Base-by-base conservation (phyloP, 1,140 invertebrate species). In the Campoletis sonorensis region DNA sequence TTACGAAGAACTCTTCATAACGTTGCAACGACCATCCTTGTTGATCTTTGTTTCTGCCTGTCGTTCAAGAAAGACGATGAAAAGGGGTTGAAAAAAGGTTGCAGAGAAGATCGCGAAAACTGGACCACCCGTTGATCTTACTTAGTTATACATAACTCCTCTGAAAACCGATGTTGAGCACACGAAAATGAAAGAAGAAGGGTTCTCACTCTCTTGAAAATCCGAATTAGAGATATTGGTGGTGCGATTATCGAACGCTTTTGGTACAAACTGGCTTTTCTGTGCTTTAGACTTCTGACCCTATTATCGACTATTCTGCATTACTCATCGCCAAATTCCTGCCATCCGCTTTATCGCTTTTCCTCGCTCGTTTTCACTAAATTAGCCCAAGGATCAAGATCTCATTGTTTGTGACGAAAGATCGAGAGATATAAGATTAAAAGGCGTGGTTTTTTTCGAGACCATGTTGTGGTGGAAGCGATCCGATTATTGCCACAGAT, bases 211-310 rank as follows among this genome's bases (percentile, higher is more conserved):
- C 51, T 54, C 45, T 33, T 71, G 67, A 68, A 79, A 79, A 83
- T 64, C 45, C 85, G 87, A 87, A 88, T 86, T 88, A 86, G 83
- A 82, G 79, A 85, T 85, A 85, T 85, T 84, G 67, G 45, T 84
- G 81, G 79, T 80, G 68, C 75, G 82, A 85, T 85, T 86, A 82
- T 71, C 21, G 67, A 26, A 45, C 37, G 61, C 77, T 40, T 18
- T 18, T 21, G 23, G 84, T 76, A 80, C 80, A 83, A 86, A 86
- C 79, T 87, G 79, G 83, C 84, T 85, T 86, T 86, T 51, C 71
- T 83, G 79, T 80, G 82, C 79, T 83, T 83, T 81, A 45, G 71
- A 79, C 79, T 54, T 58, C 75, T 83, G 81, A 84, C 83, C 85
- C 83, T 83, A 84, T 86, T 86, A 85, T 83, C 75, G 72, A 73